Evolutionary conservation across 2,113 vertebrate genomes (phyloP).

Genomic region (Heterochromis multidens): DNA sequence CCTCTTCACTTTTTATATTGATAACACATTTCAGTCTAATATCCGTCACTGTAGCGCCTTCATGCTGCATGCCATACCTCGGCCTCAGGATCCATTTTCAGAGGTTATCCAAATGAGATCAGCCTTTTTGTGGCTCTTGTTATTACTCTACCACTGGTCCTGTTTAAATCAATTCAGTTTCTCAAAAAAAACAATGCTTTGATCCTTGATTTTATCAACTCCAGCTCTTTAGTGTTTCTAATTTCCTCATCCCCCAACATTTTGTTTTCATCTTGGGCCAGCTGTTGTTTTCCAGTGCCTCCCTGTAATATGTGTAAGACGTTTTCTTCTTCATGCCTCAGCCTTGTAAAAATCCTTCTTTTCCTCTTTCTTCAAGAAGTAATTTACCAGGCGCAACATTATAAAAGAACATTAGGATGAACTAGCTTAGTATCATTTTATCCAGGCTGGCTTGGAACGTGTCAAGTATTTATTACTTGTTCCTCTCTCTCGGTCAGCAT

Average conservation of each 20-base stretch:
- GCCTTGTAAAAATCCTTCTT: conserved; percentile 61
- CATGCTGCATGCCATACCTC: neutral
- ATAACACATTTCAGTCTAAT: conserved; percentile 22
- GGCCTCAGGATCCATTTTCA: conserved; percentile 26
- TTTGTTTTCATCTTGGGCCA: conserved; percentile 76
- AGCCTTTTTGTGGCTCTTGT: conserved; percentile 52
- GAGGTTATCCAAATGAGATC: conserved; percentile 63
- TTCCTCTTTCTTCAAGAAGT: conserved; percentile 30
- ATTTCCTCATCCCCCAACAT: conserved; percentile 72
- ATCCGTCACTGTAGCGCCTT: conserved; percentile 1
- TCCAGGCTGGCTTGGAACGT: neutral
- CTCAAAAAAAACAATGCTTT: conserved; percentile 68
- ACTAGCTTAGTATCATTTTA: neutral
- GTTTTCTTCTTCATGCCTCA: conserved; percentile 54
- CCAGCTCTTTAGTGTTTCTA: conserved; percentile 77
- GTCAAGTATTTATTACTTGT: neutral
- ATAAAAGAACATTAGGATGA: conserved; percentile 16
- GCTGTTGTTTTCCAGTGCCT: conserved; percentile 75
- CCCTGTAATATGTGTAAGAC: conserved; percentile 61
- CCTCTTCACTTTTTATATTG: neutral
- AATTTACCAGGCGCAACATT: conserved; percentile 24
- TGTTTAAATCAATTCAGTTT: conserved; percentile 65
- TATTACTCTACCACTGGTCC: conserved; percentile 64
- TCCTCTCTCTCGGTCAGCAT: neutral
- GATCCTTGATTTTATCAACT: conserved; percentile 76